phyloP scores from a whole-genome alignment of 1,140 invertebrate species.

The Muscidifurax raptorellus region DNA sequence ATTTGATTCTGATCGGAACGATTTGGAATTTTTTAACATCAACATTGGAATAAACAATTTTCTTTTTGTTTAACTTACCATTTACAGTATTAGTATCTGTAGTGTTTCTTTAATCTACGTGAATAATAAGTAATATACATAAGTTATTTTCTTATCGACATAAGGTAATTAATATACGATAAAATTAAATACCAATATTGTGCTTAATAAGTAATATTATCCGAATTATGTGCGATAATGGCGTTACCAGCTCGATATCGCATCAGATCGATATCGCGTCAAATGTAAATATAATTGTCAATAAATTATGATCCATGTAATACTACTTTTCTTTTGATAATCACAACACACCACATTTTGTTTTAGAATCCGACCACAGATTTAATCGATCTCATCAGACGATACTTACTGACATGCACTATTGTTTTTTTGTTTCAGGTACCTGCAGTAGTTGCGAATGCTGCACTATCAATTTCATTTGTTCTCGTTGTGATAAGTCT shows the following conservation, averaged over 20 bases:
- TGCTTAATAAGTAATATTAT: not conserved
- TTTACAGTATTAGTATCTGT: not conserved
- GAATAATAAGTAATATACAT: too few relatives aligned
- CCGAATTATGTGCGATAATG: not conserved
- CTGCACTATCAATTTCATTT: slow-evolving; percentile 47
- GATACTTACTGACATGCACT: not conserved
- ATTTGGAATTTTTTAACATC: too few relatives aligned
- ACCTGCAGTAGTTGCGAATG: not conserved
- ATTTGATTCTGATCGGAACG: too few relatives aligned
- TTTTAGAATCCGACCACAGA: not conserved
- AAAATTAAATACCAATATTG: not conserved
- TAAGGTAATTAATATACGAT: not conserved
- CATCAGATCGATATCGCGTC: too few relatives aligned
- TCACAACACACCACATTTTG: not conserved
- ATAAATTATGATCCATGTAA: not conserved
- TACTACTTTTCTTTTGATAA: not conserved
- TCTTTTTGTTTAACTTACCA: not conserved
- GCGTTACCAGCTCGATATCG: not conserved
- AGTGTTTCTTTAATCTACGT: not conserved
- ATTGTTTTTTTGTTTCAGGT: slow-evolving; percentile 26
- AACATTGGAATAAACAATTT: too few relatives aligned
- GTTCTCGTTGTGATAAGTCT: slow-evolving; percentile 59
- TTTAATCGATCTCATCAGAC: not conserved
- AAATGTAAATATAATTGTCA: not conserved
- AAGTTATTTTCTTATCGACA: not conserved